These are phyloP conservation scores for Pipistrellus pipistrellus DNA, from an alignment of 2,797 vertebrate genomes.

Conservation along the genomic window DNA sequence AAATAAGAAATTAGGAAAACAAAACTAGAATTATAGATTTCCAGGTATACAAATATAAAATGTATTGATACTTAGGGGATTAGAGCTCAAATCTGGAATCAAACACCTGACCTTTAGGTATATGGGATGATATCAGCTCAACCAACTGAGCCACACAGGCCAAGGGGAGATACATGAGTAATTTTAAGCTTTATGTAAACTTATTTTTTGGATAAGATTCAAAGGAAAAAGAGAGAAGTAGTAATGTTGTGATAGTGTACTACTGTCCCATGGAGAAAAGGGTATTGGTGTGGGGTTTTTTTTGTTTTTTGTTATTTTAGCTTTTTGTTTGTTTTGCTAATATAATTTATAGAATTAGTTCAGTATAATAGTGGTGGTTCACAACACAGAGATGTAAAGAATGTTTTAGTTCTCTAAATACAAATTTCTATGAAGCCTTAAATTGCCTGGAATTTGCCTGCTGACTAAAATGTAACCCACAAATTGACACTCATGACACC, in stretches of 20 bases:
- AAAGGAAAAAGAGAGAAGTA: background rate
- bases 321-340: background rate
- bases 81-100: background rate
- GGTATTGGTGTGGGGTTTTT: background rate
- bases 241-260: fast-evolving
- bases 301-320: background rate
- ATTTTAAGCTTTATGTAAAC: background rate
- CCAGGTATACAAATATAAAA: background rate
- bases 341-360: background rate
- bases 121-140: background rate
- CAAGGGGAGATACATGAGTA: fast-evolving
- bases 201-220: background rate
- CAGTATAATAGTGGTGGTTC: background rate
- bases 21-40: background rate
- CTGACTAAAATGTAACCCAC: background rate
- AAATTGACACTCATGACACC: background rate
- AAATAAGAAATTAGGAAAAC: background rate
- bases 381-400: background rate
- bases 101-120: background rate
- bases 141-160: background rate
- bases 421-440: background rate
- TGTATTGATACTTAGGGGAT: background rate
- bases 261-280: background rate
- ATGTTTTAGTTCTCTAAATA: conserved; percentile 3
- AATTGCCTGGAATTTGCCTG: background rate